phyloP scores from a whole-genome alignment of 2,888 invertebrate genomes.

The Caradrina kadenii region DNA sequence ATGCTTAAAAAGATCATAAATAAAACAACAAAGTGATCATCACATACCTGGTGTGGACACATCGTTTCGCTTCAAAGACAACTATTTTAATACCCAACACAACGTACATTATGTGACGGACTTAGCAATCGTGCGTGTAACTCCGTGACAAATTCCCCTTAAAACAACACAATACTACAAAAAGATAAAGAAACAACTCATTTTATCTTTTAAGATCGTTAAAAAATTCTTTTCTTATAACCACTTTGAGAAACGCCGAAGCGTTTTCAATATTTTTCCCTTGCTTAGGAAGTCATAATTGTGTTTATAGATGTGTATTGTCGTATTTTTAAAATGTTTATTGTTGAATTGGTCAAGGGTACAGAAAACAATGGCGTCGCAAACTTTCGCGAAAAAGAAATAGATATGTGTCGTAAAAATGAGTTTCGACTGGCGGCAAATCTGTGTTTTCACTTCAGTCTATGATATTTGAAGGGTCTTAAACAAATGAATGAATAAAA shows the following conservation, averaged over 20 bases:
- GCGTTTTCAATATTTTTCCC: slow-evolving; percentile 66
- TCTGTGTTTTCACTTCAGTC: slow-evolving; percentile 2
- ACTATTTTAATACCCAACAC: slow-evolving; percentile 41
- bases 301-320: slow-evolving; percentile 68
- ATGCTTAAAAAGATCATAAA: slow-evolving; percentile 15
- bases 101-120: slow-evolving; percentile 39
- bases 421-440: slow-evolving; percentile 45
- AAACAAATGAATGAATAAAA: background rate
- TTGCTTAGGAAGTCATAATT: slow-evolving; percentile 73
- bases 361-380: slow-evolving; percentile 66
- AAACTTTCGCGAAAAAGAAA: slow-evolving; percentile 71
- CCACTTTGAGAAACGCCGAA: slow-evolving; percentile 65
- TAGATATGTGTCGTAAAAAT: slow-evolving; percentile 63
- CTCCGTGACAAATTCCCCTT: slow-evolving; percentile 52
- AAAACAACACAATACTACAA: slow-evolving; percentile 65
- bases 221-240: slow-evolving; percentile 58
- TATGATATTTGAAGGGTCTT: slow-evolving; percentile 11
- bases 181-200: slow-evolving; percentile 58
- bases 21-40: slow-evolving; percentile 42
- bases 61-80: slow-evolving; percentile 37
- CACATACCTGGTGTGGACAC: slow-evolving; percentile 29
- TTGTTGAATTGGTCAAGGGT: slow-evolving; percentile 72
- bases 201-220: slow-evolving; percentile 51
- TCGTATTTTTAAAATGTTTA: slow-evolving; percentile 66
- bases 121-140: slow-evolving; percentile 55